Conservation (phyloP, 2,113 vertebrate species). For the Muntiacus reevesi region DNA sequence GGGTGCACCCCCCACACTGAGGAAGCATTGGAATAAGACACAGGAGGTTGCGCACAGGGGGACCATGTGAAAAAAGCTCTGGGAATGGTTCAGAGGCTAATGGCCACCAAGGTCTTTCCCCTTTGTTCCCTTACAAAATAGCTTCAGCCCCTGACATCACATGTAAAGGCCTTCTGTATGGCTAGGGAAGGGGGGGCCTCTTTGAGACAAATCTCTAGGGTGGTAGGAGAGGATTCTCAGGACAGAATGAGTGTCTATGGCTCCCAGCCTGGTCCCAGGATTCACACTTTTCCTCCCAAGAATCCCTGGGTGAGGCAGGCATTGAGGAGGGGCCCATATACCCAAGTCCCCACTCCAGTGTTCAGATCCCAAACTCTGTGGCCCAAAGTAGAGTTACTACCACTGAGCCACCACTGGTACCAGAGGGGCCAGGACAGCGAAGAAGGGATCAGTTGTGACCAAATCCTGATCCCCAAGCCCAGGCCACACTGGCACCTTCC, state of each 20-base stretch:
- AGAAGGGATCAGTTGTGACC: not conserved
- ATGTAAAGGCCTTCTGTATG: not conserved
- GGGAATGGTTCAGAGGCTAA: not conserved
- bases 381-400: not conserved
- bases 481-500: not conserved
- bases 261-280: not conserved
- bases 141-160: not conserved
- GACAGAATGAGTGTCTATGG: not conserved
- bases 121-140: not conserved
- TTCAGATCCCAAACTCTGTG: not conserved
- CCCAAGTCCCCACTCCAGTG: not conserved
- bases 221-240: not conserved
- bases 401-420: not conserved
- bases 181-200: not conserved
- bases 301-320: not conserved
- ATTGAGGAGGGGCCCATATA: not conserved
- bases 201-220: not conserved
- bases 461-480: not conserved
- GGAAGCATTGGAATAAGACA: not conserved
- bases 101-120: not conserved
- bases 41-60: fast-evolving
- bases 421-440: not conserved
- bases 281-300: not conserved
- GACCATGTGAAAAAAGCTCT: not conserved
- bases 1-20: not conserved